These are phyloP conservation scores for Chelon auratus DNA, from an alignment of 2,797 vertebrate genomes.

Conservation along the genomic window DNA sequence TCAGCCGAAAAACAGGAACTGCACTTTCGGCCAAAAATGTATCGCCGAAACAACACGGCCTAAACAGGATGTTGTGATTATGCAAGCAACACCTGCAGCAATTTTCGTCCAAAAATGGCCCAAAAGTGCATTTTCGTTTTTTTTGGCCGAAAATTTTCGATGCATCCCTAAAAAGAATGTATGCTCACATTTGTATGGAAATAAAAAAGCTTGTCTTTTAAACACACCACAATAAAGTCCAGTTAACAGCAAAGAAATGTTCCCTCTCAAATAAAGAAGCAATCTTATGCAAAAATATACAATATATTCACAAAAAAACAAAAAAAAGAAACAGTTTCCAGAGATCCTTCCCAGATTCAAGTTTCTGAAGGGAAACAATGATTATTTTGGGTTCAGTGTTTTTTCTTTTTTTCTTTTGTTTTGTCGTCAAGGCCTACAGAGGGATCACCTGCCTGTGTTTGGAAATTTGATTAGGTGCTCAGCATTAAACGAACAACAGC, in stretches of 20 bases:
- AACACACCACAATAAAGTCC: slow-evolving; percentile 40
- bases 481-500: slow-evolving; percentile 50
- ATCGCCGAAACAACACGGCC: no score
- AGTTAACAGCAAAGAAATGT: slow-evolving; percentile 50
- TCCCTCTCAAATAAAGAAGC: slow-evolving; percentile 60
- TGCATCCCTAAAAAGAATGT: background rate
- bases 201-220: background rate
- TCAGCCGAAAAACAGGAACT: no score
- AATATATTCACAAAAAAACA: slow-evolving; percentile 81
- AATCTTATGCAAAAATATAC: slow-evolving; percentile 70
- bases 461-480: slow-evolving; percentile 51
- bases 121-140: no score
- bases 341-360: slow-evolving; percentile 64
- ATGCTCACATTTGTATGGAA: slow-evolving; percentile 52
- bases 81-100: no score
- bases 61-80: no score
- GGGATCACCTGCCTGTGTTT: slow-evolving; percentile 30
- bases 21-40: no score
- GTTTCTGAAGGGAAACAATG: slow-evolving; percentile 54
- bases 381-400: slow-evolving; percentile 37
- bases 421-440: slow-evolving; percentile 27
- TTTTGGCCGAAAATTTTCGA: no score
- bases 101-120: no score
- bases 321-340: slow-evolving; percentile 28
- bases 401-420: background rate